phyloP scores from a whole-genome alignment of 2,113 vertebrate species.

The Onychostoma macrolepis region DNA sequence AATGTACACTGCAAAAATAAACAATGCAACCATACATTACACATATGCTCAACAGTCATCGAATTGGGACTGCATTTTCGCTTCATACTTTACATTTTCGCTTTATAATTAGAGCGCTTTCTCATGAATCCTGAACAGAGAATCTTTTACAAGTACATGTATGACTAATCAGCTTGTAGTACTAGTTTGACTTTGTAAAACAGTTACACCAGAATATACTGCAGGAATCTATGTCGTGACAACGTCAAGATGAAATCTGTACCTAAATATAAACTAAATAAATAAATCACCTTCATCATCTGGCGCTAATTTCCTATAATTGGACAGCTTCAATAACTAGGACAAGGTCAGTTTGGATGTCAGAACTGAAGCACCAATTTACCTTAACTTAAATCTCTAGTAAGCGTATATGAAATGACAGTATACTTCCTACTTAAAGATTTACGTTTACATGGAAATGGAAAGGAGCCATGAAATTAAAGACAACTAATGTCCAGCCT shows the following conservation, averaged over 20 bases:
- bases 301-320: not conserved
- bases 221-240: not conserved
- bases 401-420: conserved; percentile 1
- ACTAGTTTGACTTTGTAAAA: not conserved
- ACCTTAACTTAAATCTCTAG: not conserved
- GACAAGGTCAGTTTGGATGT: not conserved
- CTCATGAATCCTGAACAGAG: not conserved
- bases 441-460: not conserved
- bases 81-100: not conserved
- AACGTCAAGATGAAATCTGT: not conserved
- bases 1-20: conserved; percentile 4
- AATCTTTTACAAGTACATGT: not conserved
- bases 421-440: not conserved
- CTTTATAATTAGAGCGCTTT: not conserved
- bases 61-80: not conserved
- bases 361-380: conserved; percentile 7
- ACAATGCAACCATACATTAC: conserved; percentile 4
- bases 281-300: not conserved
- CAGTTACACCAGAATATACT: conserved; percentile 16
- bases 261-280: conserved; percentile 6
- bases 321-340: not conserved
- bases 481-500: not conserved
- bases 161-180: not conserved
- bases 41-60: not conserved
- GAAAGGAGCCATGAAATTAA: conserved; percentile 7